A percentile compares a stretch with the other conserved stretches of the same genome.
Evolutionary conservation across 2,797 vertebrate species (phyloP).

Genomic region (Petrocephalus schoutedeni): DNA sequence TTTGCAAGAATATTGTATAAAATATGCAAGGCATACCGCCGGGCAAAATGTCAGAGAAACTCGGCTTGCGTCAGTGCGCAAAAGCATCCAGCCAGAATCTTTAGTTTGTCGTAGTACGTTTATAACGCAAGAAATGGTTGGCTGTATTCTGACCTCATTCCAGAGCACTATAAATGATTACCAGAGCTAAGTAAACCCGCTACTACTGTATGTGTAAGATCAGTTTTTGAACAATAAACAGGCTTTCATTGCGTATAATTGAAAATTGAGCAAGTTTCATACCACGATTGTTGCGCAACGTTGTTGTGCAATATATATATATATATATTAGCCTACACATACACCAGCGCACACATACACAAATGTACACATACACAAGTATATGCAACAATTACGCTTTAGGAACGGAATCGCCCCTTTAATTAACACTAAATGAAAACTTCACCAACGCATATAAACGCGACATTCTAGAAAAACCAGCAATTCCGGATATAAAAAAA

Average conservation of each 20-base stretch:
- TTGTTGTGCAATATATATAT: not conserved
- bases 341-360: not conserved
- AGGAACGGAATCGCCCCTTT: constrained; percentile 41
- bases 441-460: constrained; percentile 16
- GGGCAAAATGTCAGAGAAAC: not conserved
- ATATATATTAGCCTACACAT: not conserved
- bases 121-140: not conserved
- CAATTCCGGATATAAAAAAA: constrained; percentile 45
- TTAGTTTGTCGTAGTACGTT: not conserved
- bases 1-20: not conserved
- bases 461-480: constrained; percentile 37
- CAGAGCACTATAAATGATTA: not conserved
- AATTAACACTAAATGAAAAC: constrained; percentile 31
- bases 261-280: not conserved
- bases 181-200: not conserved
- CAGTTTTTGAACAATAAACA: constrained; percentile 4
- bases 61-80: not conserved
- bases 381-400: constrained; percentile 16
- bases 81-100: not conserved
- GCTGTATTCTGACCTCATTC: not conserved
- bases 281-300: not conserved
- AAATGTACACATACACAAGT: not conserved
- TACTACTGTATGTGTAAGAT: not conserved
- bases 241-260: not conserved
- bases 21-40: not conserved